Evolutionary conservation across 2,797 vertebrate species (phyloP), one percentile per base, ranked within the genome.

Genomic region (Benthosema pterotum): DNA sequence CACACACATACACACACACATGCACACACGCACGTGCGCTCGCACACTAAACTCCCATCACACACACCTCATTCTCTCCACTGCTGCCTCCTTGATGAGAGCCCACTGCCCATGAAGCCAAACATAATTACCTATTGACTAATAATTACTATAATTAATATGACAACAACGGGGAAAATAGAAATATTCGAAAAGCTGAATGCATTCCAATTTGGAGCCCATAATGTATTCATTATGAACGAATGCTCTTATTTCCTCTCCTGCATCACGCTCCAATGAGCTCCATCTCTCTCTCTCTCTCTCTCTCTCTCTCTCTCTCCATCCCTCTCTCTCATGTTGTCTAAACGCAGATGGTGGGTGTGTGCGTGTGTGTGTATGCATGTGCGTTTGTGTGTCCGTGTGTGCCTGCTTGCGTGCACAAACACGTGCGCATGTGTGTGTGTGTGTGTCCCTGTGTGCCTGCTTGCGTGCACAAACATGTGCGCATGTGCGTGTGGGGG

Each of bases 91-190:
- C 73, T 58, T 69, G 66, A 78, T 66, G 65, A 76, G 59, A 77
- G 50, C 69, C 69, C 79, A 57, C 71, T 75, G 67, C 32, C 62
- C 66, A 22, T 77, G 71, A 58, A 82, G 69, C 50, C 68, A 75
- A 63, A 80, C 72, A 60, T 82, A 83, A 83, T 86, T 78, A 83
- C 74, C 69, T 76, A 80, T 80, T 66, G 47, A 82, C 66, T 82
- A 86, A 89, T 88, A 87, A 91, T 89, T 83, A 78, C 60, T 60
- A 19, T 81, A 88, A 87, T 87, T 75, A 88, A 85, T 82, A 84
- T 63, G 67, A 71, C 65, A 77, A 78, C 60, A 61, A 68, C 69
- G 65, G 66, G 79, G 79, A 71, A 70, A 69, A 64, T 65, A 17
- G 69, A 53, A 59, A 60, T 67, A 65, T 67, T 73, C 65, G 62